Base-by-base conservation (phyloP, 2,888 invertebrate species). In the Congeria kusceri region DNA sequence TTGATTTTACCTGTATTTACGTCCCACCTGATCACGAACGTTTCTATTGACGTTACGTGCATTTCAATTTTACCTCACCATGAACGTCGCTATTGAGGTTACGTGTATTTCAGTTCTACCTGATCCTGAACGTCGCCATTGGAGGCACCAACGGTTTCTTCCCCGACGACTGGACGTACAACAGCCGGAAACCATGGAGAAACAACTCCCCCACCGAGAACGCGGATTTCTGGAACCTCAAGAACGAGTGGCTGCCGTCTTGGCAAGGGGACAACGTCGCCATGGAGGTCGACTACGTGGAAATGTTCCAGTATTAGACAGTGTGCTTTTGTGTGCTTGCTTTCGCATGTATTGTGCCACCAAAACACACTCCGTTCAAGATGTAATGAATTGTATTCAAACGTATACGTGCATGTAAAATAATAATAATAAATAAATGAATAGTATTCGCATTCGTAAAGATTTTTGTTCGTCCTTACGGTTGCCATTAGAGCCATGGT, bases 141-240 rank as follows among this genome's bases (percentile, higher is more conserved):
- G 91, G 89, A 13, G 90, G 90, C 0, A 88, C 84, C 9, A 85
- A 79, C 73, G 96, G 96, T 15, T 91, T 85, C 79, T 91, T 91
- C 83, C 86, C 85, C 0, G 87, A 88, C 66, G 39, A 23, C 29
- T 85, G 83, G 80, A 57, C 69, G 7, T 88, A 89, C 78, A 73
- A 83, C 47, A 64, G 72, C 5, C 77, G 89, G 0, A 97, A 97
- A 91, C 97, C 97, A 0, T 97, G 97, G 97, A 93, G 81, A 29
- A 96, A 97, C 92, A 91, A 91, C 7, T 83, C 80, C 0, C 80
- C 83, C n/a, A 71, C 67, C 0, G 80, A 75, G 18, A 18, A 23
- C 2, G 62, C 53, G 3, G 94, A 95, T 78, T 97, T 97, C 94
- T 96, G 96, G 96, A 93, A 94, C 5, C 82, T 94, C 0, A 93